Evolutionary conservation across 1,140 invertebrate genomes (phyloP).

Genomic region (Schlechtendalia chinensis): DNA sequence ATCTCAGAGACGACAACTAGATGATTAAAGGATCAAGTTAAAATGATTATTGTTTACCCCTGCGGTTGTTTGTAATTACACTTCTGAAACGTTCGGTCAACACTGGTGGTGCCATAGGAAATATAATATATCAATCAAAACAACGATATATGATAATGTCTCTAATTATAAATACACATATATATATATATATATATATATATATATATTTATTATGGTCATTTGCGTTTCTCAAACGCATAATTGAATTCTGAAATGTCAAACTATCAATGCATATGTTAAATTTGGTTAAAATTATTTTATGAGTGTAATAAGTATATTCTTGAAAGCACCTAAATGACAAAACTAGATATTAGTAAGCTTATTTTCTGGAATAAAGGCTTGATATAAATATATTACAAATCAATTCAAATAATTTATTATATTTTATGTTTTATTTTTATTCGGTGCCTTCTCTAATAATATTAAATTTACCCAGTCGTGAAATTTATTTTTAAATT

Average conservation of each 20-base stretch:
- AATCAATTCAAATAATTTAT: too few relatives aligned
- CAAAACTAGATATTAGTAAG: too few relatives aligned
- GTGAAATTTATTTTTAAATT: too few relatives aligned
- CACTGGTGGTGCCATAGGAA: neutral
- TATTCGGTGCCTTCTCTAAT: too few relatives aligned
- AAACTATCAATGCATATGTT: neutral
- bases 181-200: neutral
- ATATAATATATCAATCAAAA: slow-evolving; percentile 42
- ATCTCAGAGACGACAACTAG: neutral
- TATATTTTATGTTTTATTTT: too few relatives aligned
- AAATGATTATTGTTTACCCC: slow-evolving; percentile 37
- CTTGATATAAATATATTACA: too few relatives aligned
- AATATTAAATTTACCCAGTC: too few relatives aligned
- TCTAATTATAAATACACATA: neutral
- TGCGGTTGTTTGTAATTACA: slow-evolving; percentile 12
- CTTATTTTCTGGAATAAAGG: too few relatives aligned
- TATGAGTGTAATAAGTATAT: too few relatives aligned
- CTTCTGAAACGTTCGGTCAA: neutral
- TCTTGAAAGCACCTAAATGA: too few relatives aligned
- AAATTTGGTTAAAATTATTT: neutral
- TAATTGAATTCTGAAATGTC: neutral
- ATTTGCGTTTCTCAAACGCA: neutral
- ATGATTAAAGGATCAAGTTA: slow-evolving; percentile 33
- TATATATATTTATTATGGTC: neutral
- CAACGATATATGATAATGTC: neutral